Evolutionary conservation across 2,797 vertebrate species (phyloP).

Genomic region (Fundulus diaphanus): DNA sequence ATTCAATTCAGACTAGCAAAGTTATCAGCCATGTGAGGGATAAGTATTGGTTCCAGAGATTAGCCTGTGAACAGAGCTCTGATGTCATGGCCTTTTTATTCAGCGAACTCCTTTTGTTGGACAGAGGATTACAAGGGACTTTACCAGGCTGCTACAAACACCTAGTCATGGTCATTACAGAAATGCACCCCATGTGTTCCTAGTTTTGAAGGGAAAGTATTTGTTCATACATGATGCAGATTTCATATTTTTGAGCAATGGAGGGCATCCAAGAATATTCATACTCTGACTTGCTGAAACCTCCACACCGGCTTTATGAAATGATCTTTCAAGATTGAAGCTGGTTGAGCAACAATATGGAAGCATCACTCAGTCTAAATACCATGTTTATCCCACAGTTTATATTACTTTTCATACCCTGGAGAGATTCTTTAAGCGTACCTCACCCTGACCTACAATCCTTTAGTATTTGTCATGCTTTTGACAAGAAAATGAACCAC

Average conservation of each 20-base stretch:
- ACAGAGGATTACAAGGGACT: constrained; percentile 51
- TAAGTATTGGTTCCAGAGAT: constrained; percentile 66
- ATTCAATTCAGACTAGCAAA: constrained; percentile 52
- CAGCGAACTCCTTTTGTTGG: constrained; percentile 47
- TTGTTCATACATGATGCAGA: constrained; percentile 23
- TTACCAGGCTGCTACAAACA: constrained; percentile 52
- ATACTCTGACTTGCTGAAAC: background rate
- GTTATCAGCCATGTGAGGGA: constrained; percentile 34
- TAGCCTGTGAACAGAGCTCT: constrained; percentile 50
- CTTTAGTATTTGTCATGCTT: background rate
- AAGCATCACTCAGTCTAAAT: background rate
- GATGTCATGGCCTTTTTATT: constrained; percentile 62
- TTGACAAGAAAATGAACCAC: constrained; percentile 1
- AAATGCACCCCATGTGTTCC: constrained; percentile 44
- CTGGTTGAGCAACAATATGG: constrained; percentile 2
- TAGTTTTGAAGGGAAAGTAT: constrained; percentile 44
- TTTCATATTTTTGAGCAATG: constrained; percentile 28
- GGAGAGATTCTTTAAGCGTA: background rate
- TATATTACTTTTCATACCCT: background rate
- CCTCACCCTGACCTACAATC: background rate
- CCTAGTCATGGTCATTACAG: constrained; percentile 49
- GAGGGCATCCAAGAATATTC: constrained; percentile 20
- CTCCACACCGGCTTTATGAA: constrained; percentile 7
- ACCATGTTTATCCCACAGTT: constrained; percentile 5
- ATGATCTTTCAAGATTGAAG: background rate